A percentile compares a stretch with the other conserved stretches of the same genome.
These are phyloP conservation scores for Serranus cabrilla DNA, from an alignment of 2,797 vertebrate species.

Conservation along the genomic window DNA sequence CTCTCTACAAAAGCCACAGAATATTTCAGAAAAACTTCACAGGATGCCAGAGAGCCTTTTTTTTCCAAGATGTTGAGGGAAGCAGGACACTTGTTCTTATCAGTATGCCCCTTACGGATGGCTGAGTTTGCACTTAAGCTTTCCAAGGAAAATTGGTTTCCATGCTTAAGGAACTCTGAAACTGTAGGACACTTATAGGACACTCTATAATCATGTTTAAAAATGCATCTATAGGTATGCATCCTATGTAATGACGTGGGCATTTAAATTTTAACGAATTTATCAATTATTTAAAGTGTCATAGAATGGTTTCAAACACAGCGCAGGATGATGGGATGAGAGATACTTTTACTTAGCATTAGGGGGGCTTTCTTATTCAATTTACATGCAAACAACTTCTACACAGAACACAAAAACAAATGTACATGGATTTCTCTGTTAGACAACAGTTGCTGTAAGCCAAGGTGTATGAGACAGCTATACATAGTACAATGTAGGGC, in stretches of 20 bases:
- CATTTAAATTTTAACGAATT: not conserved
- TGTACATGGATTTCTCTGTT: not conserved
- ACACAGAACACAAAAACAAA: not conserved
- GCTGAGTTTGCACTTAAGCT: not conserved
- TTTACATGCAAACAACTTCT: no score
- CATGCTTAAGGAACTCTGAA: not conserved
- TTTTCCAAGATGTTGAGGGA: conserved; percentile 3
- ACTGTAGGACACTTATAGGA: not conserved
- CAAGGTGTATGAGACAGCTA: not conserved
- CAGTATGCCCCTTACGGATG: not conserved
- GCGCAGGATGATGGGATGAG: not conserved
- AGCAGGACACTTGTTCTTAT: conserved; percentile 7
- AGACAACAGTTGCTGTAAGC: not conserved
- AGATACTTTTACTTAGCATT: not conserved
- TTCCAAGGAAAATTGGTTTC: not conserved
- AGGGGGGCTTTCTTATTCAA: no score
- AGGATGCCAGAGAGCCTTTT: not conserved
- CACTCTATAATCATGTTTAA: not conserved
- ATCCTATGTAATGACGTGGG: not conserved
- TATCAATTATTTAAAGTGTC: not conserved
- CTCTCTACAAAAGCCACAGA: not conserved
- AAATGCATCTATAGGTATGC: not conserved
- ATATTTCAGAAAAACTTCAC: not conserved
- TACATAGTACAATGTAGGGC: not conserved
- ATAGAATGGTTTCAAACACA: not conserved